Percentiles rank a stretch among this genome's conserved stretches.
Evolutionary conservation across 2,113 vertebrate species (phyloP).

Genomic region (Neotoma lepida): DNA sequence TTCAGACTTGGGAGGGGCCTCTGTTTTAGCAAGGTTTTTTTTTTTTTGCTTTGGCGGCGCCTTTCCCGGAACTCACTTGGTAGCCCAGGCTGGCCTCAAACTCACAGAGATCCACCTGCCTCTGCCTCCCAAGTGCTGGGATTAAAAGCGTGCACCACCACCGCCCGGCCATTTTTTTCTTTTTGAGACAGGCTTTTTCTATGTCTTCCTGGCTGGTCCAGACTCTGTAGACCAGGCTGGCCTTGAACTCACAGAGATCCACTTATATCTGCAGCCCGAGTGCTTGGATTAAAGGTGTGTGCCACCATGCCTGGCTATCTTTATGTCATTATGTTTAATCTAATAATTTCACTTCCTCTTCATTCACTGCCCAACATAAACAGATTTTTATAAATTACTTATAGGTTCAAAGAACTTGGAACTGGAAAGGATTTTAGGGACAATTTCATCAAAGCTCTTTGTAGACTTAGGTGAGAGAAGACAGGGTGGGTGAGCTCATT

Average conservation of each 20-base stretch:
- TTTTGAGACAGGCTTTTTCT: neutral
- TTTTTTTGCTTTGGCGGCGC: too few species aligned
- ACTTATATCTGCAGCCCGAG: neutral
- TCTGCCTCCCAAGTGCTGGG: too few species aligned
- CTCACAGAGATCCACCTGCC: too few species aligned
- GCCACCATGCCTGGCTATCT: neutral
- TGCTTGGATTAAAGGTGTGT: neutral
- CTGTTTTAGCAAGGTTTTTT: too few species aligned
- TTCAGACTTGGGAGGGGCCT: too few species aligned
- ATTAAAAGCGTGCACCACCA: too few species aligned
- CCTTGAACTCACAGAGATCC: neutral
- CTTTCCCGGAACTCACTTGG: too few species aligned
- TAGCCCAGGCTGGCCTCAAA: too few species aligned
- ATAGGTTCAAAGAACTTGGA: slow-evolving; percentile 1
- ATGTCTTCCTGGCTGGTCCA: neutral
- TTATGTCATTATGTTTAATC: neutral
- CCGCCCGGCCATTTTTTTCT: neutral
- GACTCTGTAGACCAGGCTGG: neutral
- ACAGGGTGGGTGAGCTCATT: neutral
- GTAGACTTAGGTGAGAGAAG: neutral
- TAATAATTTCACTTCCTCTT: too few species aligned
- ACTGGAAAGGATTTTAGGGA: slow-evolving; percentile 1
- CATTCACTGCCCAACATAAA: neutral
- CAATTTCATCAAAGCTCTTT: neutral
- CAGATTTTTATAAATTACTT: neutral